Evolutionary conservation across 2,113 vertebrate species (phyloP).

Genomic region (Lophochroa leadbeateri): DNA sequence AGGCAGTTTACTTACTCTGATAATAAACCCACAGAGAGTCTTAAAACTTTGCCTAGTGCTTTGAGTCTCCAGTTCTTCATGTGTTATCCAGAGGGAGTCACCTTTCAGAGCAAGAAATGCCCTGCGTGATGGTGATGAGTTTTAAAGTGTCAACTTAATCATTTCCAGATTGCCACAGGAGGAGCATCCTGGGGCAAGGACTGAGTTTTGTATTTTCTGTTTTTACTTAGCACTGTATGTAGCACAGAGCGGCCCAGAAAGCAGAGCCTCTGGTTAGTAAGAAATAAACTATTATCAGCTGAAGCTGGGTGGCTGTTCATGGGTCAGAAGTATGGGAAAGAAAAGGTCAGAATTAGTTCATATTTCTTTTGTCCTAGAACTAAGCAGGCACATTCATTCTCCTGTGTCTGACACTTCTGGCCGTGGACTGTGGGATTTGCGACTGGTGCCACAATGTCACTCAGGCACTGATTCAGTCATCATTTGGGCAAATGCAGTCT

Average conservation of each 20-base stretch:
- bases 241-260: neutral
- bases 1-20: neutral
- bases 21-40: neutral
- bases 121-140: neutral
- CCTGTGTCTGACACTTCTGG: neutral
- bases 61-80: neutral
- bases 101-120: neutral
- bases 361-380: constrained; percentile 5
- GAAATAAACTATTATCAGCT: neutral
- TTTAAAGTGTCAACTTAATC: neutral
- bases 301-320: neutral
- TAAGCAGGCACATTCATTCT: neutral
- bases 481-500: neutral
- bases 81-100: neutral
- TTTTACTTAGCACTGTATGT: neutral
- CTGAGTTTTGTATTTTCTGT: neutral
- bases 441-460: neutral
- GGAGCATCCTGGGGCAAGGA: neutral
- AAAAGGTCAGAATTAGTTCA: neutral
- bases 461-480: neutral
- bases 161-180: neutral
- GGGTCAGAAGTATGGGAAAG: neutral
- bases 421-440: neutral
- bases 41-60: neutral
- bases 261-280: neutral